Percentiles rank a stretch among this genome's conserved stretches.
These are phyloP conservation scores for Clavelina lepadiformis DNA, from an alignment of 23 tunicate species.

Conservation along the genomic window DNA sequence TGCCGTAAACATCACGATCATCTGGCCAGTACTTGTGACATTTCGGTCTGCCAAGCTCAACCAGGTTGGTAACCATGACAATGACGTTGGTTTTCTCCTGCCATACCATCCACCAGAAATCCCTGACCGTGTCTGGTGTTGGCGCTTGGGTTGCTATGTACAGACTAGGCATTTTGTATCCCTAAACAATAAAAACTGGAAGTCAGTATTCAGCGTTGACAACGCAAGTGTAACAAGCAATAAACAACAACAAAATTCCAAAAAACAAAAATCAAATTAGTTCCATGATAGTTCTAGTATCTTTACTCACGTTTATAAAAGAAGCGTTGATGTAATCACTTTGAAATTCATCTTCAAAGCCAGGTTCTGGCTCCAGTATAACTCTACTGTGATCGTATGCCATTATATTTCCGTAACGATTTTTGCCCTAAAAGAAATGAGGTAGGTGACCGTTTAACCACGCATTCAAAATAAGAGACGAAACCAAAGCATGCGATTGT, in stretches of 20 bases:
- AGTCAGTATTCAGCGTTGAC: too few species aligned
- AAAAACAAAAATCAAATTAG: too few species aligned
- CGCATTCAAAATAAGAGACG: too few species aligned
- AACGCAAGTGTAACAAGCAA: too few species aligned
- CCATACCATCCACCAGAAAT: conserved; percentile 98
- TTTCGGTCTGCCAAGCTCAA: conserved; percentile 83
- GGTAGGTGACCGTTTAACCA: too few species aligned
- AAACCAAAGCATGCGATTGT: too few species aligned
- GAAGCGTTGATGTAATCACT: conserved; percentile 95
- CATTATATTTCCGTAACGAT: conserved; percentile 91
- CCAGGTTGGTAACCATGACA: conserved; percentile 91
- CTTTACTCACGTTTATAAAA: conserved; percentile 52
- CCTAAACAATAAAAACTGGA: too few species aligned
- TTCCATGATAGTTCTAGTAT: background rate
- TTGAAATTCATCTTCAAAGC: conserved; percentile 49
- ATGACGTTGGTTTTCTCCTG: conserved; percentile 78
- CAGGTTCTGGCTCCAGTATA: conserved; percentile 46
- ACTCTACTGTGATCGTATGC: conserved; percentile 98
- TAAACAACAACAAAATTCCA: too few species aligned
- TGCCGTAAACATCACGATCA: conserved; percentile 57
- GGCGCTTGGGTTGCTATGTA: conserved; percentile 96
- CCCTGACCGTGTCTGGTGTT: conserved; percentile 55
- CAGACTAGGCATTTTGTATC: conserved; percentile 69
- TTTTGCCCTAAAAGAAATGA: conserved; percentile 67
- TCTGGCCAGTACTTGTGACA: conserved; percentile 98